These are phyloP conservation scores for Hyla sarda DNA, from an alignment of 2,113 vertebrate species.

Conservation along the genomic window DNA sequence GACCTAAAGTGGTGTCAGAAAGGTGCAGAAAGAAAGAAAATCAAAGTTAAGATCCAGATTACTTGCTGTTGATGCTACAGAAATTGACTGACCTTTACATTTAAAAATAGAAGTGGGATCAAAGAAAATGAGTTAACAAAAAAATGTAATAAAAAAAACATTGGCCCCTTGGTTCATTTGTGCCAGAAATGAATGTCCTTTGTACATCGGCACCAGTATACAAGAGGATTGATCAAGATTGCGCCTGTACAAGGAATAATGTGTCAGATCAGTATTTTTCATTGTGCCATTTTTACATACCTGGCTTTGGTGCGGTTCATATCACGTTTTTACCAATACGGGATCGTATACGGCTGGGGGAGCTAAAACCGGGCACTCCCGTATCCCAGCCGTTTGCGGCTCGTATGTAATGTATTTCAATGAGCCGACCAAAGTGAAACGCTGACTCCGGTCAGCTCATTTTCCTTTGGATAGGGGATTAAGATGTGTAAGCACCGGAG, in stretches of 20 bases:
- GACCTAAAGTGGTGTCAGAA: conserved; percentile 30
- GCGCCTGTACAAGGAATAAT: not conserved
- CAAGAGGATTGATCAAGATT: not conserved
- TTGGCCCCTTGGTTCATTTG: not conserved
- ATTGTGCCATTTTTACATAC: not conserved
- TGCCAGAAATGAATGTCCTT: not conserved
- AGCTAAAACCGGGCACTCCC: no score
- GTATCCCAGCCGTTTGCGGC: no score
- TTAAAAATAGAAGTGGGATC: conserved; percentile 30
- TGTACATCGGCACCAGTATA: not conserved
- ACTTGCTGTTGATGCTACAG: conserved; percentile 19
- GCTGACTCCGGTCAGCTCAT: no score
- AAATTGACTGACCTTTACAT: conserved; percentile 51
- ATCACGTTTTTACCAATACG: no score
- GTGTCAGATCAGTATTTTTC: not conserved
- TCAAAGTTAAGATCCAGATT: conserved; percentile 50
- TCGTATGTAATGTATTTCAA: no score
- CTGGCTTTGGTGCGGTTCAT: no score
- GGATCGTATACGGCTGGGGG: no score
- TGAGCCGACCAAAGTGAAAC: no score
- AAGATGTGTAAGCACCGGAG: no score
- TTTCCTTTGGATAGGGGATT: no score
- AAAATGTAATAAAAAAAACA: not conserved
- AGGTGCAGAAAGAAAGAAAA: conserved; percentile 33
- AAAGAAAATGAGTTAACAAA: conserved; percentile 15